Evolutionary conservation across 2,113 vertebrate genomes (phyloP).

Genomic region (Elaphurus davidianus): DNA sequence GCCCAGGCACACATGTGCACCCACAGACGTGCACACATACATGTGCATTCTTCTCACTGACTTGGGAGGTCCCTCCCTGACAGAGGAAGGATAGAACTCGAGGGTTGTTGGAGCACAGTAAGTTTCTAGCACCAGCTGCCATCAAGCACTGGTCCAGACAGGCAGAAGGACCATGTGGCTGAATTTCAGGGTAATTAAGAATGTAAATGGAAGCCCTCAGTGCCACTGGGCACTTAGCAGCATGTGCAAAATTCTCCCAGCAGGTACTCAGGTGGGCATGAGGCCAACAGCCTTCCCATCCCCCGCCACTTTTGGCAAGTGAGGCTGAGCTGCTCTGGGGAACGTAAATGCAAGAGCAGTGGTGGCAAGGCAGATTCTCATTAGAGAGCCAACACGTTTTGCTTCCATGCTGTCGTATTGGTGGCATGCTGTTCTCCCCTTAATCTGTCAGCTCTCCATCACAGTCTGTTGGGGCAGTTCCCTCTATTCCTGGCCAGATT

Average conservation of each 20-base stretch:
- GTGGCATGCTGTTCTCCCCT: constrained; percentile 61
- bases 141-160: constrained; percentile 50
- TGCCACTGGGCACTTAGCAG: constrained; percentile 66
- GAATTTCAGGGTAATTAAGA: constrained; percentile 68
- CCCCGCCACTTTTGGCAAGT: constrained; percentile 58
- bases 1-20: neutral
- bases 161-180: constrained; percentile 56
- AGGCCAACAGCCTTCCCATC: constrained; percentile 46
- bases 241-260: constrained; percentile 68
- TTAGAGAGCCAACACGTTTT: constrained; percentile 48
- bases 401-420: constrained; percentile 42
- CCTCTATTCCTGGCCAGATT: constrained; percentile 56
- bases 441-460: constrained; percentile 62
- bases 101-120: constrained; percentile 45
- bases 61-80: constrained; percentile 51
- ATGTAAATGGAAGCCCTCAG: constrained; percentile 68
- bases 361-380: constrained; percentile 30
- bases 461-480: constrained; percentile 54
- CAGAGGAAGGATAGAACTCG: constrained; percentile 41
- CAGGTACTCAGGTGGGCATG: constrained; percentile 67
- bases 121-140: constrained; percentile 65
- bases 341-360: neutral
- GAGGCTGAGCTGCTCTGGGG: constrained; percentile 22
- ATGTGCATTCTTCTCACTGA: neutral
- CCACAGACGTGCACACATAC: neutral